Evolutionary conservation across 2,888 invertebrate genomes (phyloP), one percentile per base, ranked within the genome.

Genomic region (Scaptomyza cyrtandrae): DNA sequence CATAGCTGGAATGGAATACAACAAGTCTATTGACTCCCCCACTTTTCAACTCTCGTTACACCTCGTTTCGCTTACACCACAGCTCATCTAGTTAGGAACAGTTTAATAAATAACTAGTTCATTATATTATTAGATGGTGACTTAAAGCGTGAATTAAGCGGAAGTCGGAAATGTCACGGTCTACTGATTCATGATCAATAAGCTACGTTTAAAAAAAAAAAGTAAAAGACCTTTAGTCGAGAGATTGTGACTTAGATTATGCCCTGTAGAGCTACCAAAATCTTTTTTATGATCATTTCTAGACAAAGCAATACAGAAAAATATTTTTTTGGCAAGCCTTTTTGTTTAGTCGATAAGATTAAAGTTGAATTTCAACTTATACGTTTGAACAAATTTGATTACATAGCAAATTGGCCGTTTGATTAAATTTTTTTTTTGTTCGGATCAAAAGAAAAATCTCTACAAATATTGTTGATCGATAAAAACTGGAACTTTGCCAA

Each of bases 401-500:
- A 31, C 16, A 31, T 16, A 16, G 11, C 2, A 31, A 48, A 13
- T 24, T 4, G 3, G 3, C 7, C 16, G 10, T 13, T 54, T 31
- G 7, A 46, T 31, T 54, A 29, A 9, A 9, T 35, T 11, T 16
- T 31, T 10, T 43, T 6, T 3, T 46, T 33, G 31, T 6, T 11
- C 24, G n/a, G 37, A 6, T 7, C 37, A 39, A 41, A 61, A 53
- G 53, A n/a, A n/a, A 71, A 60, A 71, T 43, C 52, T 55, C 46
- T 45, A 53, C 48, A 53, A 60, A 66, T 33, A 27, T 19, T 52
- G 45, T 59, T 56, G 35, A 48, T 53, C 37, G 24, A 14, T 10
- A 44, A 59, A 64, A 56, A n/a, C 62, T 73, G 72, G 72, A 73
- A 48, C 31, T 24, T 45, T 59, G 72, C 72, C 72, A 19, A 19